These are phyloP conservation scores for Venustaconcha ellipsiformis DNA, from an alignment of 1,140 invertebrate genomes.

Conservation along the genomic window DNA sequence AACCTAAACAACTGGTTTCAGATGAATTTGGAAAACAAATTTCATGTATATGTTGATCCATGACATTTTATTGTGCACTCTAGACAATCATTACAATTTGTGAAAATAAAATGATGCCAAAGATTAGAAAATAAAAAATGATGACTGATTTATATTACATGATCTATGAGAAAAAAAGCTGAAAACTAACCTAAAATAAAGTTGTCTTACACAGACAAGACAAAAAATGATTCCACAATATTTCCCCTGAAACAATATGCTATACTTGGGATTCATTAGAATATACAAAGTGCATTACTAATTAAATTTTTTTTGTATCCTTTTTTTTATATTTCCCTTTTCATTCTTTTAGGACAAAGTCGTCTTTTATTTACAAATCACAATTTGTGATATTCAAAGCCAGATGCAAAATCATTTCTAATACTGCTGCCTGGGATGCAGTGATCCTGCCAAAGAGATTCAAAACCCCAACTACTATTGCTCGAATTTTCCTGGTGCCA, in stretches of 20 bases:
- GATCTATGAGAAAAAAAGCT: constrained; percentile 7
- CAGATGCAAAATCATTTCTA: not conserved
- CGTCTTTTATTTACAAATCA: constrained; percentile 31
- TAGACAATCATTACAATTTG: no score
- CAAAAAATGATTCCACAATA: constrained; percentile 10
- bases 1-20: no score
- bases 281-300: not conserved
- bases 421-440: constrained; percentile 28
- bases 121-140: constrained; percentile 8
- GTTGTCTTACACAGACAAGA: constrained; percentile 15
- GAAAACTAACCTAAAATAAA: constrained; percentile 10
- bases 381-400: constrained; percentile 5
- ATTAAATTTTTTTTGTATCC: constrained; percentile 7
- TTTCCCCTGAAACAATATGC: constrained; percentile 13
- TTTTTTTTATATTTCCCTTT: constrained; percentile 25
- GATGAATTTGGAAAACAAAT: no score
- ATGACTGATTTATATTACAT: constrained; percentile 1
- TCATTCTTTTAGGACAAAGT: constrained; percentile 14
- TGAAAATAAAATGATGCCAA: constrained; percentile 10
- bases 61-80: no score
- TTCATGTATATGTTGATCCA: no score
- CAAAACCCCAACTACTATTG: constrained; percentile 23
- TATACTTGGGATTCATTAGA: constrained; percentile 13
- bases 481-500: constrained; percentile 5
- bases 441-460: constrained; percentile 29